These are phyloP conservation scores for Pyrocoelia pectoralis DNA, from an alignment of 2,888 invertebrate species.

Conservation along the genomic window DNA sequence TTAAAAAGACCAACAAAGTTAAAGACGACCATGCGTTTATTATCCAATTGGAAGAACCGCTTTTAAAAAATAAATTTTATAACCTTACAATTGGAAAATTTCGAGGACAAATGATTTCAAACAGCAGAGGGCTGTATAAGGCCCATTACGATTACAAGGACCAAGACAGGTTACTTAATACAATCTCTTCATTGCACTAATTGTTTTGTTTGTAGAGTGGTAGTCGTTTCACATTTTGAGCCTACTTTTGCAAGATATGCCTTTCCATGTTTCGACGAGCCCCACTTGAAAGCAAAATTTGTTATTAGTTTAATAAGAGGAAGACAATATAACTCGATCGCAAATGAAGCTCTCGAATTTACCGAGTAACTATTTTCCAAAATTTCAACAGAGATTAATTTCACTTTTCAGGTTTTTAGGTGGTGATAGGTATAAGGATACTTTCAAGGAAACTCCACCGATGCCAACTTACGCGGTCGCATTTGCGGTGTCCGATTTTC, in stretches of 20 bases:
- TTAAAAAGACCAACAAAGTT: not conserved
- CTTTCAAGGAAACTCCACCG: slow-evolving; percentile 22
- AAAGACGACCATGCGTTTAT: not conserved
- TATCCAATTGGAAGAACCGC: not conserved
- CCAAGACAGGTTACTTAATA: not conserved
- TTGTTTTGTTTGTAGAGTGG: slow-evolving; percentile 1
- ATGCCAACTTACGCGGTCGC: slow-evolving; percentile 83
- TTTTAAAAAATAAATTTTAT: not conserved
- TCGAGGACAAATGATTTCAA: not conserved
- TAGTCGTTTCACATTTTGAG: slow-evolving; percentile 72
- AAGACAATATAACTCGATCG: slow-evolving; percentile 18
- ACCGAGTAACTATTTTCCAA: slow-evolving; percentile 12
- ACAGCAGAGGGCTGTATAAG: slow-evolving; percentile 8
- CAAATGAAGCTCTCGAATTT: slow-evolving; percentile 17
- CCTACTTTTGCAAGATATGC: slow-evolving; percentile 70
- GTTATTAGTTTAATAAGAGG: slow-evolving; percentile 55
- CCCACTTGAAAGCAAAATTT: slow-evolving; percentile 53
- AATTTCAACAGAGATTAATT: not conserved
- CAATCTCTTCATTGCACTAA: not conserved
- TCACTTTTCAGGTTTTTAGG: slow-evolving; percentile 16
- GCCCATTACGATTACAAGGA: not conserved
- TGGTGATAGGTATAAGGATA: slow-evolving; percentile 18
- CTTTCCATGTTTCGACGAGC: slow-evolving; percentile 80
- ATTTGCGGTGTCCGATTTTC: slow-evolving; percentile 72
- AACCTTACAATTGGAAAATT: slow-evolving; percentile 2